Percentiles rank a stretch among this genome's conserved stretches.
Conservation (phyloP, 1,140 invertebrate species). For the Bursaphelenchus mucronatus region DNA sequence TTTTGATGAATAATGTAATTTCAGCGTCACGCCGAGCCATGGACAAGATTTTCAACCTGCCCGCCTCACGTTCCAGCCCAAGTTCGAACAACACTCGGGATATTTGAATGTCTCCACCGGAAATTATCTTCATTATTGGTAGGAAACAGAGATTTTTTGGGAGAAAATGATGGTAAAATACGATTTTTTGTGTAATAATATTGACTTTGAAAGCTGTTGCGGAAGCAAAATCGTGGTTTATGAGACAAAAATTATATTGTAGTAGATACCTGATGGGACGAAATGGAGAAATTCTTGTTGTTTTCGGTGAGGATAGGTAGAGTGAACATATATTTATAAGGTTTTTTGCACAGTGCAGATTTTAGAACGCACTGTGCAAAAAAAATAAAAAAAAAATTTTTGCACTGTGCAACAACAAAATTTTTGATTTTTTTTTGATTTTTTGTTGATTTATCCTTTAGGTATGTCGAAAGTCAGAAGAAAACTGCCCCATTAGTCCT, state of each 20-base stretch:
- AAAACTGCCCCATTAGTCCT: constrained; percentile 62
- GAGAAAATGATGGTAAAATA: neutral
- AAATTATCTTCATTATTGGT: constrained; percentile 57
- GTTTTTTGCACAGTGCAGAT: too few species aligned
- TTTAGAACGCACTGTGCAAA: neutral
- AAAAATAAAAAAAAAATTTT: neutral
- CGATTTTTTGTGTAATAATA: too few species aligned
- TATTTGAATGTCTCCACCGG: constrained; percentile 41
- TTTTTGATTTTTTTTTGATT: neutral
- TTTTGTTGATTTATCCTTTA: neutral
- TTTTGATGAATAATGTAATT: too few species aligned
- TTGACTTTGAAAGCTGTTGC: too few species aligned
- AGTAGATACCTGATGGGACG: too few species aligned
- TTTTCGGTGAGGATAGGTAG: too few species aligned
- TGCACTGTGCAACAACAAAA: neutral
- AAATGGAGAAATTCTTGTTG: too few species aligned
- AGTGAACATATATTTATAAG: too few species aligned
- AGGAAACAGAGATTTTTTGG: constrained; percentile 22
- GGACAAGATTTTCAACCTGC: constrained; percentile 36
- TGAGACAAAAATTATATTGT: too few species aligned
- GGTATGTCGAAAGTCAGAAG: constrained; percentile 29
- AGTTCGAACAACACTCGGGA: constrained; percentile 54
- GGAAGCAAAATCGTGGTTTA: too few species aligned
- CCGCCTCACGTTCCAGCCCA: constrained; percentile 41
- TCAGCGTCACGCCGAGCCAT: constrained; percentile 4